phyloP scores from a whole-genome alignment of 64 coral and sea anemone genomes.

The Pachyseris speciosa region DNA sequence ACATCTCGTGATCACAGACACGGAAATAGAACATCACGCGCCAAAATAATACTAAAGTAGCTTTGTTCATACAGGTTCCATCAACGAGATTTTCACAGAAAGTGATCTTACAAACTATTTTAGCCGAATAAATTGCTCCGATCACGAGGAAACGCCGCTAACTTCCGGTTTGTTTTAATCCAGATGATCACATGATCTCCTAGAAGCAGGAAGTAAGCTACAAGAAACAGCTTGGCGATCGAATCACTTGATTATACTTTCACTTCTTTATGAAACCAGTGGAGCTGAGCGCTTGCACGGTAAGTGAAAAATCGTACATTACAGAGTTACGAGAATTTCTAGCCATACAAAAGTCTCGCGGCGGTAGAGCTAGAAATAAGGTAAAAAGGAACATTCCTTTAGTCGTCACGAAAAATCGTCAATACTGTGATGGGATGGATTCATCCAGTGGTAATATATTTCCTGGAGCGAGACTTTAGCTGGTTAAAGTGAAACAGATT shows the following conservation, averaged over 20 bases:
- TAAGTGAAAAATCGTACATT: not conserved
- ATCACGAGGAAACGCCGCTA: no score
- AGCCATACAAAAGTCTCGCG: not conserved
- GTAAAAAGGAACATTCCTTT: not conserved
- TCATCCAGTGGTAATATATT: not conserved
- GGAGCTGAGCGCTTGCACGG: not conserved
- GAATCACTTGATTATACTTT: not conserved
- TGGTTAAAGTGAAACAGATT: not conserved
- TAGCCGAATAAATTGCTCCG: not conserved
- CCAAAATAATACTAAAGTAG: not conserved
- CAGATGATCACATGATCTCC: not conserved
- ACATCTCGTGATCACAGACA: not conserved
- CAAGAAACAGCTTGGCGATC: not conserved
- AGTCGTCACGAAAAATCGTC: not conserved
- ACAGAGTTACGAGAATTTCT: not conserved
- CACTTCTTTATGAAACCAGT: constrained; percentile 28
- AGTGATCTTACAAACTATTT: not conserved
- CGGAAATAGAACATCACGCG: not conserved
- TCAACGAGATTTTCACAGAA: not conserved
- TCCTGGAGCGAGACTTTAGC: not conserved
- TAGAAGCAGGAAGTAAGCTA: not conserved
- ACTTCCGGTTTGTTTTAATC: not conserved
- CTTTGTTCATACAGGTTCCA: not conserved
- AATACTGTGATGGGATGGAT: not conserved
- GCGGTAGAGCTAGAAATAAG: not conserved